A percentile compares a stretch with the other conserved stretches of the same genome.
phyloP scores from a whole-genome alignment of 1,140 invertebrate genomes.

The Panulirus ornatus region DNA sequence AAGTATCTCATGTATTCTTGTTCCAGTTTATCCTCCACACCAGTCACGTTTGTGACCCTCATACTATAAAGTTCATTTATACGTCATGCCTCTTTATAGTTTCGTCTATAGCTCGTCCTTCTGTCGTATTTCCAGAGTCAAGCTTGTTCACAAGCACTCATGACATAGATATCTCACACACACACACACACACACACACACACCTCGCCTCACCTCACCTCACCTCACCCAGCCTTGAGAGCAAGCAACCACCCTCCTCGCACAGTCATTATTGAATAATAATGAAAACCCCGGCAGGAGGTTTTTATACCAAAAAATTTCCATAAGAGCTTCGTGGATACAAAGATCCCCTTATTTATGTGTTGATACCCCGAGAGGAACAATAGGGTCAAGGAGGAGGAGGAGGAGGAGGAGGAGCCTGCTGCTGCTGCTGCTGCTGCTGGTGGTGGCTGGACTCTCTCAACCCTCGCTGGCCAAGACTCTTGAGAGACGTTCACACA shows the following conservation, averaged over 20 bases:
- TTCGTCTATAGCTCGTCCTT: no score
- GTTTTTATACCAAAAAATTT: constrained; percentile 4
- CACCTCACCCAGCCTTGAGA: neutral
- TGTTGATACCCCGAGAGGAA: neutral
- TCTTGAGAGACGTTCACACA: neutral
- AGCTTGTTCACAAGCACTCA: no score
- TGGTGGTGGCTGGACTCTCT: neutral
- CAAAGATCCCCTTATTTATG: neutral
- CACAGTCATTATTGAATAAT: neutral
- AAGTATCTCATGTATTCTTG: no score
- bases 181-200: neutral
- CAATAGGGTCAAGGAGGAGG: neutral
- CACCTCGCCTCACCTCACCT: neutral
- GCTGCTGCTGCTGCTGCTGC: no score
- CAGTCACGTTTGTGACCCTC: no score
- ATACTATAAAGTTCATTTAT: no score
- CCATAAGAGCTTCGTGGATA: neutral
- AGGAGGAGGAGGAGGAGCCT: no score
- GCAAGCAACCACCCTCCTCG: neutral
- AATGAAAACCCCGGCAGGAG: neutral
- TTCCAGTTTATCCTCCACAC: no score
- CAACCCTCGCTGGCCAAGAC: neutral
- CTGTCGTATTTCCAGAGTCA: no score
- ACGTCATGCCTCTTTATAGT: no score
- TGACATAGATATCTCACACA: no score